Evolutionary conservation across 1,140 invertebrate species (phyloP).

Genomic region (Drosophila bocki): DNA sequence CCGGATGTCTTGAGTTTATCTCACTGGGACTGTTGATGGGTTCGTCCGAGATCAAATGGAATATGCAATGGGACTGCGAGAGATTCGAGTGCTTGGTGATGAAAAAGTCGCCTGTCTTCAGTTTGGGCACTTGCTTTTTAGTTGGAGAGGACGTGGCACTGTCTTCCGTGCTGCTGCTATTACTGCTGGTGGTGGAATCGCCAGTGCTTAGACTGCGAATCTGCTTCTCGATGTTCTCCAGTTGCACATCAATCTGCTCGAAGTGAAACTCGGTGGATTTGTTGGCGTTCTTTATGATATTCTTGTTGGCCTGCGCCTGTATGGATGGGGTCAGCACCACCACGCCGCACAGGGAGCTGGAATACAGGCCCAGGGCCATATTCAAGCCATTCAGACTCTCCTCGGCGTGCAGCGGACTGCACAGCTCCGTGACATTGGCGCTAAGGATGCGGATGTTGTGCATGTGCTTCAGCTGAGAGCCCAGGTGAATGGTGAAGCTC

Average conservation of each 20-base stretch:
- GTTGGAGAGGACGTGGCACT: constrained; percentile 62
- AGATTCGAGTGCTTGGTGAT: constrained; percentile 98
- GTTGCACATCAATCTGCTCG: constrained; percentile 90
- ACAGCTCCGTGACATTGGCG: constrained; percentile 94
- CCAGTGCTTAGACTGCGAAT: constrained; percentile 83
- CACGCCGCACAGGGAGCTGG: constrained; percentile 94
- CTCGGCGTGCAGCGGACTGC: constrained; percentile 87
- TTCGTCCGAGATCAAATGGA: constrained; percentile 96
- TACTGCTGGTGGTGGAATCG: constrained; percentile 60
- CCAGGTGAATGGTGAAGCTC: constrained; percentile 98
- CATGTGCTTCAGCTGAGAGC: constrained; percentile 99
- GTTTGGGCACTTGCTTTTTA: constrained; percentile 85
- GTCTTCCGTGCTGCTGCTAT: constrained; percentile 48
- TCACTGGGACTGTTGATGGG: constrained; percentile 89
- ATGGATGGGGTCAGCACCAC: constrained; percentile 93
- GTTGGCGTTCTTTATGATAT: constrained; percentile 81
- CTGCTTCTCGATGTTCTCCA: constrained; percentile 90
- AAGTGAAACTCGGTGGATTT: constrained; percentile 84
- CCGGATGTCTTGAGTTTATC: constrained; percentile 97
- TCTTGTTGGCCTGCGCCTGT: constrained; percentile 76
- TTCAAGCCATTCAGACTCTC: constrained; percentile 88
- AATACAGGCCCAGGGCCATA: constrained; percentile 97
- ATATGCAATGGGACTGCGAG: constrained; percentile 96
- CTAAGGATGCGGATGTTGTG: constrained; percentile 97
- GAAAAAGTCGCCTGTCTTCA: constrained; percentile 96